Conservation (phyloP, 2,797 vertebrate species). For the Pseudochaenichthys georgianus region DNA sequence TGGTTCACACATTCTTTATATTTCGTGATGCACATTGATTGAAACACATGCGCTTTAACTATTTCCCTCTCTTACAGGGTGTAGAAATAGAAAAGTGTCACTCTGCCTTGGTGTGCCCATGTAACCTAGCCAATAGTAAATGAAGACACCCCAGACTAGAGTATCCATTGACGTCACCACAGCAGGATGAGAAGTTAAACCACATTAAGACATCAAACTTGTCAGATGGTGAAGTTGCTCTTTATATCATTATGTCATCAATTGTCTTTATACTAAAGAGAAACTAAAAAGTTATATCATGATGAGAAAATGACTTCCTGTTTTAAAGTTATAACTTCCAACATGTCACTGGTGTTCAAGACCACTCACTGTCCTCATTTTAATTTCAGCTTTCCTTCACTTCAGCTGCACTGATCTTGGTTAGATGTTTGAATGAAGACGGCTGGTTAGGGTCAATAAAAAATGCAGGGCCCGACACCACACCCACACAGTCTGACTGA, state of each 20-base stretch:
- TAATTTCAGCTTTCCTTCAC: conserved; percentile 29
- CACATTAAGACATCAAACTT: neutral
- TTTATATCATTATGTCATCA: neutral
- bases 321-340: neutral
- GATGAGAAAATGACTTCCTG: neutral
- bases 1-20: neutral
- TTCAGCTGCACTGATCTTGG: conserved; percentile 26
- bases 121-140: neutral
- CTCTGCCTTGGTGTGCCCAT: neutral
- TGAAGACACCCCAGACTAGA: neutral
- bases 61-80: neutral
- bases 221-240: neutral
- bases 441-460: conserved; percentile 54
- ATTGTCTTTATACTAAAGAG: conserved; percentile 1
- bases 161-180: neutral
- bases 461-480: conserved; percentile 61
- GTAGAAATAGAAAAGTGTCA: neutral
- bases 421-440: conserved; percentile 59
- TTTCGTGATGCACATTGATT: neutral
- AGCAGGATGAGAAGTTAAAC: neutral
- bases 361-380: conserved; percentile 8
- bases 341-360: conserved; percentile 5
- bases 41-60: neutral
- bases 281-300: conserved; percentile 1
- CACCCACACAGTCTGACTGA: conserved; percentile 69